Evolutionary conservation across 2,888 invertebrate species (phyloP).

Genomic region (Gymnocheta viridis): DNA sequence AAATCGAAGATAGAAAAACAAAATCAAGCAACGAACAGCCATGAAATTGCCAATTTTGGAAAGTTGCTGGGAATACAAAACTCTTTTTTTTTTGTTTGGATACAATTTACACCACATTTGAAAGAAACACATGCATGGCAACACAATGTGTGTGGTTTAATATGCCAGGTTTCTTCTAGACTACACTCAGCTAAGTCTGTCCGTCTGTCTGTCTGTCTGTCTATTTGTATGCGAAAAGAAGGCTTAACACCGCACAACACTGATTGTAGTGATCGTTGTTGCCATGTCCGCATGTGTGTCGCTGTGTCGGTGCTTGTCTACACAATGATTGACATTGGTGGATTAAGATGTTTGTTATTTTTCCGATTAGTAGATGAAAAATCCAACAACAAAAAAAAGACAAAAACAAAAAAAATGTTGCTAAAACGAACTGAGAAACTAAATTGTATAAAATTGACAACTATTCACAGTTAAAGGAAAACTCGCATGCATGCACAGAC

Average conservation of each 20-base stretch:
- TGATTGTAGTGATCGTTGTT: constrained; percentile 18
- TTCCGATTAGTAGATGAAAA: constrained; percentile 54
- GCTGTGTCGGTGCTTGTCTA: constrained; percentile 41
- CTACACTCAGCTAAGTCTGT: not conserved
- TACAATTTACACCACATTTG: constrained; percentile 65
- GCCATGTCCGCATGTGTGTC: not conserved
- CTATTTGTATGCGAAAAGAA: not conserved
- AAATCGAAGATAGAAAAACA: not conserved
- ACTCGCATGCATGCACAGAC: constrained; percentile 32
- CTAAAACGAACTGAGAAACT: constrained; percentile 23
- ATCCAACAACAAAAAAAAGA: constrained; percentile 3
- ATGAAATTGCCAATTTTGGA: constrained; percentile 64
- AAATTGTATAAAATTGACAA: constrained; percentile 65
- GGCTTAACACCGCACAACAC: constrained; percentile 22
- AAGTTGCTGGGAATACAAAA: constrained; percentile 58
- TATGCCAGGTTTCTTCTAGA: constrained; percentile 25
- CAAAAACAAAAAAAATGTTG: not conserved
- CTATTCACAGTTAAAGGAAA: constrained; percentile 24
- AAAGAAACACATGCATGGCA: constrained; percentile 22
- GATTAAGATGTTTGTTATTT: constrained; percentile 63
- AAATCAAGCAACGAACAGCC: constrained; percentile 12
- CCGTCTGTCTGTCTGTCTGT: not conserved
- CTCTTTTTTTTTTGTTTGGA: constrained; percentile 33
- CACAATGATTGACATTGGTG: constrained; percentile 64
- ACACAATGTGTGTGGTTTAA: constrained; percentile 45